Evolutionary conservation across 1,140 invertebrate species (phyloP).

Genomic region (Campodea augens): DNA sequence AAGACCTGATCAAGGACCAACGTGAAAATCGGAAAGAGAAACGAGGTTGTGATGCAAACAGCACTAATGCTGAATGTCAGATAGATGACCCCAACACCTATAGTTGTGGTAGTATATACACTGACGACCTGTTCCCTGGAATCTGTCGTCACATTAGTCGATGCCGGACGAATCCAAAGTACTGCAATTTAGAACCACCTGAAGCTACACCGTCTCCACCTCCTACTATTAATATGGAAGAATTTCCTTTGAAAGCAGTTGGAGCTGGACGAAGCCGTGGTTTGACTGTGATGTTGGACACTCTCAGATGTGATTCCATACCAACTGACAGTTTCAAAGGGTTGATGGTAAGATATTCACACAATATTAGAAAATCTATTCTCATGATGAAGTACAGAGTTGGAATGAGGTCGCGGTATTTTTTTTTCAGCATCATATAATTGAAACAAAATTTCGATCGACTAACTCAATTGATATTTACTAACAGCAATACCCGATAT

Average conservation of each 20-base stretch:
- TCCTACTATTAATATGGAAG: slow-evolving; percentile 4
- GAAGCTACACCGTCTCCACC: neutral
- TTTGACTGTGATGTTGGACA: slow-evolving; percentile 15
- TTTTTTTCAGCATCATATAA: too few relatives aligned
- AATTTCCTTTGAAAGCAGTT: slow-evolving; percentile 10
- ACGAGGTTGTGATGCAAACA: slow-evolving; percentile 3
- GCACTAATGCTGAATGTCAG: neutral
- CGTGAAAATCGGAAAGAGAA: neutral
- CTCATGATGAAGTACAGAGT: too few relatives aligned
- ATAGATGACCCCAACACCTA: neutral
- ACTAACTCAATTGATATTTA: too few relatives aligned
- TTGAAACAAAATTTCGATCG: too few relatives aligned
- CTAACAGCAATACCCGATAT: too few relatives aligned
- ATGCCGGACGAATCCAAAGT: slow-evolving; percentile 12
- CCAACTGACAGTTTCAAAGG: slow-evolving; percentile 1
- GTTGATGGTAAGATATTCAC: neutral
- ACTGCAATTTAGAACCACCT: slow-evolving; percentile 7
- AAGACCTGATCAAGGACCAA: slow-evolving; percentile 4
- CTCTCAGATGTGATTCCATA: slow-evolving; percentile 4
- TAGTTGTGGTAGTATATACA: neutral
- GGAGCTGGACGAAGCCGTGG: slow-evolving; percentile 16
- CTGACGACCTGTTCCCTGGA: neutral
- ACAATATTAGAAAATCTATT: neutral
- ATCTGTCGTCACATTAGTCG: slow-evolving; percentile 10
- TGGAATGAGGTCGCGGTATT: neutral